Conservation (phyloP, 2,888 invertebrate species). For the Noctua janthina region DNA sequence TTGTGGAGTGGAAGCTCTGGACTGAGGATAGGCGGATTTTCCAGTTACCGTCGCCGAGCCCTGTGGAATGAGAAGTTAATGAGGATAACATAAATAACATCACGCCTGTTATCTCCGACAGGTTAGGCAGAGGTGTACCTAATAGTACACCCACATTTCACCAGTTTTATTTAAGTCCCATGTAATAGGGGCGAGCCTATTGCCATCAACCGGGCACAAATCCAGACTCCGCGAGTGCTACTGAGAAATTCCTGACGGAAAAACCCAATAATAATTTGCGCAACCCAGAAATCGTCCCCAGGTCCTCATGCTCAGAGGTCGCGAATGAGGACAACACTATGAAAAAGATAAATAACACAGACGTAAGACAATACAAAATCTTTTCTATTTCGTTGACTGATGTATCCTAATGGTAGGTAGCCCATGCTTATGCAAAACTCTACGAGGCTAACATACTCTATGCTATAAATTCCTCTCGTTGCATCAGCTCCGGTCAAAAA, state of each 20-base stretch:
- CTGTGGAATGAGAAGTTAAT: slow-evolving; percentile 72
- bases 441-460: neutral
- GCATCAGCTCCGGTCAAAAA: neutral
- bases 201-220: no score
- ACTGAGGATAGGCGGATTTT: slow-evolving; percentile 94
- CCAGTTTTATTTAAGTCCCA: no score
- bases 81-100: no score
- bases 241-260: no score
- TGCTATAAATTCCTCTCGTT: neutral
- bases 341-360: neutral
- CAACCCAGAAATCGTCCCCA: no score
- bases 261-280: no score
- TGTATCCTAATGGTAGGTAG: neutral
- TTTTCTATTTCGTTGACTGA: neutral
- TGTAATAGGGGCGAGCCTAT: no score
- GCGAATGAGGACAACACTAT: neutral
- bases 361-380: neutral
- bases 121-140: no score
- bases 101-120: no score
- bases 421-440: neutral
- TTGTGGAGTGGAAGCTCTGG: slow-evolving; percentile 92
- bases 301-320: no score
- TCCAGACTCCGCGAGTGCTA: no score
- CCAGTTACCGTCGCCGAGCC: slow-evolving; percentile 95
- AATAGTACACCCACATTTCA: no score